Evolutionary conservation across 2,888 invertebrate genomes (phyloP), one percentile per base, ranked within the genome.

Genomic region (Ormyrus nitidulus): DNA sequence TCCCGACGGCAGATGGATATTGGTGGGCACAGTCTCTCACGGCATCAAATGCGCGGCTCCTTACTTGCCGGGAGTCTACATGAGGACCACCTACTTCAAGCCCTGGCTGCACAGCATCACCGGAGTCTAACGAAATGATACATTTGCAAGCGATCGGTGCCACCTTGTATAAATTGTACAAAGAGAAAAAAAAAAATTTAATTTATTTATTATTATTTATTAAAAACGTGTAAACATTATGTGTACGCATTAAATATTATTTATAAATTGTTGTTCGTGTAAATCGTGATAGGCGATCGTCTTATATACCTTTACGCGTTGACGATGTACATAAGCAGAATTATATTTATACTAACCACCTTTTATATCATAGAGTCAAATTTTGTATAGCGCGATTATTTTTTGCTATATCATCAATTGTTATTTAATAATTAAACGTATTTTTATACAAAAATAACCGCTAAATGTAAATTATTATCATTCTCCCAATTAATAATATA

Each of bases 31-130:
- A 0, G 98, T 98, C 0, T 97, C 97, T 7, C 97, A 98, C 86
- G 98, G 98, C n/a, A 97, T 97, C 85, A 97, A 97, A 88, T 98
- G 98, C 87, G 97, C 97, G 0, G 96, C 97, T 5, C 97, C 97
- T 0, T 97, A 96, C 91, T 91, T 97, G 48, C 97, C 97, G 0
- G 98, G 98, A 9, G 97, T 98, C 56, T 98, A 98, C 90, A 98
- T 98, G 97, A 93, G 97, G 85, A 97, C 97, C 82, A 95, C 96
- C 0, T 97, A 92, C 91, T 98, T 97, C 91, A 97, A 97, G 87
- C 96, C 97, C 1, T 98, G 98, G 98, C 93, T 98, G 80, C 95
- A 94, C 88, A 95, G 94, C 85, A 95, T 97, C 86, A 96, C 96
- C n/a, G 96, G 96, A 58, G 94, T 96, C 34, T 88, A 83, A 66